Conservation (phyloP, 2,797 vertebrate species). For the Pangasius larnaudii region DNA sequence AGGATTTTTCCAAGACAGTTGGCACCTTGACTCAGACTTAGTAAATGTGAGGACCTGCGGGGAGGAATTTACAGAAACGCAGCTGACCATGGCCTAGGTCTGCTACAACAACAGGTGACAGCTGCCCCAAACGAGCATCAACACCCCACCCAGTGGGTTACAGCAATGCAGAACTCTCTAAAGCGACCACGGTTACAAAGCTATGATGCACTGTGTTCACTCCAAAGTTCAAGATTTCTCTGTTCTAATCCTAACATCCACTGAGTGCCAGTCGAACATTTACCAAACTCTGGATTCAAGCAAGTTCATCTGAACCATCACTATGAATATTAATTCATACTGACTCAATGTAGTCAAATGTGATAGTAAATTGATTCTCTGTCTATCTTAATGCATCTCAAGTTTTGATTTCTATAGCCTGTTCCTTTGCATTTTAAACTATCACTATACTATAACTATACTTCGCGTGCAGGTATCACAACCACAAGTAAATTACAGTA, state of each 20-base stretch:
- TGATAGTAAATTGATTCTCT: slow-evolving; percentile 17
- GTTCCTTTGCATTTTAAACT: not conserved
- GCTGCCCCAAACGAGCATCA: slow-evolving; percentile 11
- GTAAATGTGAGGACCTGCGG: not conserved
- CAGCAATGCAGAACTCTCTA: not conserved
- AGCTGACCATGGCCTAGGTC: slow-evolving; percentile 28
- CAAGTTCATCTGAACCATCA: not conserved
- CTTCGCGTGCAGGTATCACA: not conserved
- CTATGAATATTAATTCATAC: not conserved
- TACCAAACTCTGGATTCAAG: not conserved
- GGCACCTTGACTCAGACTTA: not conserved
- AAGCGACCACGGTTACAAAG: not conserved
- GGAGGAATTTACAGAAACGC: slow-evolving; percentile 1
- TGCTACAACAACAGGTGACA: slow-evolving; percentile 19
- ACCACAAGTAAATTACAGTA: not conserved
- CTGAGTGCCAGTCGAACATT: not conserved
- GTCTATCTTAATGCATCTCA: slow-evolving; percentile 24
- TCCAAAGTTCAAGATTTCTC: not conserved
- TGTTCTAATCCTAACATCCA: not conserved
- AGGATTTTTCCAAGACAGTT: not conserved
- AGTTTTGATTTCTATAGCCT: not conserved
- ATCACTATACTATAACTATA: not conserved
- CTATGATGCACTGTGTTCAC: slow-evolving; percentile 41
- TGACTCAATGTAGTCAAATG: not conserved
- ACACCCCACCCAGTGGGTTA: not conserved